Percentiles rank a stretch among this genome's conserved stretches.
Evolutionary conservation across 2,113 vertebrate genomes (phyloP).

Genomic region (Chloropsis hardwickii): DNA sequence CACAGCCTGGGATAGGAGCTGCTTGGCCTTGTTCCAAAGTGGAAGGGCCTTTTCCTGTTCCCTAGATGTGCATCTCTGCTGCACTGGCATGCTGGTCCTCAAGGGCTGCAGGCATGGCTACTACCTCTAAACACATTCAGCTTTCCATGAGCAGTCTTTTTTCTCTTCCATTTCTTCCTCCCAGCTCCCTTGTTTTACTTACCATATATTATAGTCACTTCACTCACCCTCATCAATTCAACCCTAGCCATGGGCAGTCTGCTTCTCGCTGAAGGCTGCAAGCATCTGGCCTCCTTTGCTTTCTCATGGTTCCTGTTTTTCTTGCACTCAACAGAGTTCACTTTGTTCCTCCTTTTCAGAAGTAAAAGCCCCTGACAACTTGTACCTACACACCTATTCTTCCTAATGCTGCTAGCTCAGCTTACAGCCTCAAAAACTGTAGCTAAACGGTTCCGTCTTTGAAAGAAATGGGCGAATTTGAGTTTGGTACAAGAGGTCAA

Average conservation of each 20-base stretch:
- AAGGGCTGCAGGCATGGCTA: background rate
- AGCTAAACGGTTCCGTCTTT: background rate
- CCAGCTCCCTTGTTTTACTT: background rate
- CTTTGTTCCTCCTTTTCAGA: background rate
- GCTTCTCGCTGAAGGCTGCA: background rate
- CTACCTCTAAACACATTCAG: background rate
- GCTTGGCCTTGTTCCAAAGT: background rate
- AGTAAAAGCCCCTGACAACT: background rate
- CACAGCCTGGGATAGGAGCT: background rate
- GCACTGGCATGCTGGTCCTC: background rate
- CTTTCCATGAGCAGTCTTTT: background rate
- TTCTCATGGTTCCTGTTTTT: background rate
- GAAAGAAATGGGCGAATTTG: background rate
- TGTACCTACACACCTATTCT: background rate
- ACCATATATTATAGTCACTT: background rate
- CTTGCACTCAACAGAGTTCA: background rate
- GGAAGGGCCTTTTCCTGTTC: background rate
- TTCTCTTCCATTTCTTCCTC: background rate
- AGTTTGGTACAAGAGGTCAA: background rate
- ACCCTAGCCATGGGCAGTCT: background rate
- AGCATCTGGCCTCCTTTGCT: background rate
- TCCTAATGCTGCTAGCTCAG: background rate
- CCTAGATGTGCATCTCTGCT: background rate
- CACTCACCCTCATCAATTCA: background rate
- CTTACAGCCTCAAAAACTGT: background rate